Evolutionary conservation across 2,888 invertebrate species (phyloP), one percentile per base, ranked within the genome.

Genomic region (Macaria liturata): DNA sequence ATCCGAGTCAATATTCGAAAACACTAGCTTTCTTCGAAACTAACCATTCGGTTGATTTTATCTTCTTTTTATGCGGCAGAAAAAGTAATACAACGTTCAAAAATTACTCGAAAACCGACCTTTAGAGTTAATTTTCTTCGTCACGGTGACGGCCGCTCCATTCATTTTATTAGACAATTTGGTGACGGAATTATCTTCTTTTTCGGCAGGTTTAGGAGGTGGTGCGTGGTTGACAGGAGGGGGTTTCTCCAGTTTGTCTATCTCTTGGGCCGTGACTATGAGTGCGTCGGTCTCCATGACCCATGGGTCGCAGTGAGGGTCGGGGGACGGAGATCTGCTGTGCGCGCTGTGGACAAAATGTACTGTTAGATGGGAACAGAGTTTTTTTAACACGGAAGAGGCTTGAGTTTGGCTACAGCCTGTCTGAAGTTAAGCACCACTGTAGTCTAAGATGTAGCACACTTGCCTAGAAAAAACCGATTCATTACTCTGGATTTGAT

Each of bases 221-320:
- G 42, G 7, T 40, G 40, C 30, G 39, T 5, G 46, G 5, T 53
- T 31, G 5, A 59, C 30, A 2, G 65, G 64, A 2, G 70, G 68
- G 8, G 64, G 66, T 32, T 76, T 81, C 4, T 83, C 81, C 8
- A 70, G 39, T 46, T 80, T 81, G 9, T 79, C 78, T 32, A 80
- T 64, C 9, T 78, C 76, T 7, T 49, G 48, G 0, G 78, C 9
- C 9, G n/a, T n/a, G 8, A n/a, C 4, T 4, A 42, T 63, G 9
- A 76, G 48, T 1, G 78, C 64, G 49, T 90, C 89, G 0, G 84
- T 87, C 30, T 91, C 90, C 90, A 91, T 90, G n/a, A 77, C 76
- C 87, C 86, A 89, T 2, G 72, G 59, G 37, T 80, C 78, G 0
- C 70, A 64, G 3, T 70, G 32, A 0, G 64, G 61, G 54, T 85